These are phyloP conservation scores for Platycheirus rosarum DNA, from an alignment of 2,888 invertebrate genomes.

Conservation along the genomic window DNA sequence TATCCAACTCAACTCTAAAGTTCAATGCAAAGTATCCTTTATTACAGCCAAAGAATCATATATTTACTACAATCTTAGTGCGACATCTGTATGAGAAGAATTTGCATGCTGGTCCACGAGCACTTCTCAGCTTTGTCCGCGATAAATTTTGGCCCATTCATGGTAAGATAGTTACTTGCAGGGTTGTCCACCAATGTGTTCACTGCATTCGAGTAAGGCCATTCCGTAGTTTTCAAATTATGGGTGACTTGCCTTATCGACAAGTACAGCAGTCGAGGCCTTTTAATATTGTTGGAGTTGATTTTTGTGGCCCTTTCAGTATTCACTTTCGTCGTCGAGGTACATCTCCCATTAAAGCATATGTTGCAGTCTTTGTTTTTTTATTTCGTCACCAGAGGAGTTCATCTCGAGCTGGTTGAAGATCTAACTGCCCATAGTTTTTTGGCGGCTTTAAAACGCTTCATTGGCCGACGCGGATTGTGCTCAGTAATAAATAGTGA, in stretches of 20 bases:
- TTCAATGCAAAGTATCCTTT: conserved; percentile 14
- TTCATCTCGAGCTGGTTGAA: too few relatives aligned
- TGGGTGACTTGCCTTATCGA: conserved; percentile 20
- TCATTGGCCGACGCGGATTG: too few relatives aligned
- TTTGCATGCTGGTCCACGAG: conserved; percentile 51
- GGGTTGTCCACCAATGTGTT: conserved; percentile 33
- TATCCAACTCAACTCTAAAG: too few relatives aligned
- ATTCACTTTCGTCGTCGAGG: too few relatives aligned
- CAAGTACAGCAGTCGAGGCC: conserved; percentile 26
- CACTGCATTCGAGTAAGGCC: conserved; percentile 32
- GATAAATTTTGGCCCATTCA: conserved; percentile 39
- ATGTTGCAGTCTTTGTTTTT: too few relatives aligned
- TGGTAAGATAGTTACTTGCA: conserved; percentile 33
- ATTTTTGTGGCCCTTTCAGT: conserved; percentile 19
- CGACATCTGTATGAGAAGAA: conserved; percentile 7
- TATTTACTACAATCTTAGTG: conserved; percentile 1
- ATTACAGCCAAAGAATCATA: conserved; percentile 21
- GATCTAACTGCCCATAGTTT: too few relatives aligned
- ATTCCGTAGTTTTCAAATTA: conserved; percentile 11
- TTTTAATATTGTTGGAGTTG: conserved; percentile 24
- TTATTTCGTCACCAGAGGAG: too few relatives aligned
- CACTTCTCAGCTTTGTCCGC: conserved; percentile 31
- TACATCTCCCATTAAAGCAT: too few relatives aligned
- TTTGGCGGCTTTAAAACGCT: too few relatives aligned
- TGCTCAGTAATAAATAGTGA: too few relatives aligned